Evolutionary conservation across 2,113 vertebrate genomes (phyloP).

Genomic region (Dicrurus megarhynchus): DNA sequence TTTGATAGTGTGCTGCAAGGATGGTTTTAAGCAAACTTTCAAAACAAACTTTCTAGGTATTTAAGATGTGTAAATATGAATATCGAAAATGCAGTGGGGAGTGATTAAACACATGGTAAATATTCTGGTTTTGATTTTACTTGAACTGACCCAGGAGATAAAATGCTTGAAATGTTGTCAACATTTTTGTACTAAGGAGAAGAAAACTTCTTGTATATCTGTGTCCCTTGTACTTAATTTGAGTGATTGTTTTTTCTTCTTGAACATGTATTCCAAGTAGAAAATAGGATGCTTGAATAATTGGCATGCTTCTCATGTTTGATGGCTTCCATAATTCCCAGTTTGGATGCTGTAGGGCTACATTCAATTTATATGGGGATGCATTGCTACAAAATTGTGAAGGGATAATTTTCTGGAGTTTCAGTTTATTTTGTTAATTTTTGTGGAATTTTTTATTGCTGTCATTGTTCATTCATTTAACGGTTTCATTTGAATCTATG

Average conservation of each 20-base stretch:
- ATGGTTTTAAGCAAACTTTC: constrained; percentile 21
- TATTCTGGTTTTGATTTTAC: constrained; percentile 4
- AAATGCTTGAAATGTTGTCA: background rate
- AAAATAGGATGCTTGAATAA: background rate
- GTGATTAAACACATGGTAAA: background rate
- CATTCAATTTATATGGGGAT: background rate
- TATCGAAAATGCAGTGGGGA: background rate
- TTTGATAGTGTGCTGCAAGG: background rate
- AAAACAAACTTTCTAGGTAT: constrained; percentile 31
- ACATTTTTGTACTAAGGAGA: background rate
- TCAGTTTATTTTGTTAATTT: background rate
- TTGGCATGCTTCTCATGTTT: background rate
- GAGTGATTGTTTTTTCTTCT: background rate
- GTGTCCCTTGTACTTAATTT: background rate
- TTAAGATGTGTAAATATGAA: background rate
- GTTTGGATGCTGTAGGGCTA: background rate
- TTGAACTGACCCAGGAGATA: background rate
- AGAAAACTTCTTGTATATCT: background rate
- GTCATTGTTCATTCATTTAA: background rate
- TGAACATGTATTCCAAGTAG: background rate
- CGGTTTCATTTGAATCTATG: background rate
- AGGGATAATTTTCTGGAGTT: background rate
- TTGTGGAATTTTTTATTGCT: background rate
- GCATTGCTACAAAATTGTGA: background rate
- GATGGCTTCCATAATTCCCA: background rate